These are phyloP conservation scores for Rhinogobio ventralis DNA, from an alignment of 2,797 vertebrate species.

Conservation along the genomic window DNA sequence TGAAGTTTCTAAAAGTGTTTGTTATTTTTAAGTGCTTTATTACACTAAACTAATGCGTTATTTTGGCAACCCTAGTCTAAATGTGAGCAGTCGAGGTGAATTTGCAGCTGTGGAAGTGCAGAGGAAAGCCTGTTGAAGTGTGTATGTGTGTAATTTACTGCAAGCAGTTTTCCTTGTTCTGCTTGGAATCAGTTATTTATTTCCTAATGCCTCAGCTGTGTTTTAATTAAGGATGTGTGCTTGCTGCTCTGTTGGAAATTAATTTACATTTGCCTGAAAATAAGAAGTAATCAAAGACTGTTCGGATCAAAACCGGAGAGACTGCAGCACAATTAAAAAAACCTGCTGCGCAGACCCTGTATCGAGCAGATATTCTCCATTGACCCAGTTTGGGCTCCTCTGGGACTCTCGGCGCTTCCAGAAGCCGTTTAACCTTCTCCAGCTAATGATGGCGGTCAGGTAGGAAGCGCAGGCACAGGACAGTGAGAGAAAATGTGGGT, in stretches of 20 bases:
- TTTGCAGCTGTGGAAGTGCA: neutral
- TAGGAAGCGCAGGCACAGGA: conserved; percentile 29
- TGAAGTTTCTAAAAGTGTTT: too few species aligned
- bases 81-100: neutral
- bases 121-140: neutral
- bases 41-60: neutral
- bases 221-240: conserved; percentile 38
- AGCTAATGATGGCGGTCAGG: conserved; percentile 58
- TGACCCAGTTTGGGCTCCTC: conserved; percentile 56
- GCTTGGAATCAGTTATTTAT: conserved; percentile 20
- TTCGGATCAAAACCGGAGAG: conserved; percentile 46
- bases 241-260: conserved; percentile 17
- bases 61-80: neutral
- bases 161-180: conserved; percentile 22
- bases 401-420: conserved; percentile 37
- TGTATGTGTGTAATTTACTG: neutral
- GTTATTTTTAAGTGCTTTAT: neutral
- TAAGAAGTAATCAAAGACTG: conserved; percentile 46
- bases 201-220: conserved; percentile 42
- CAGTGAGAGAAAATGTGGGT: conserved; percentile 30
- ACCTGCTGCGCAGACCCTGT: conserved; percentile 36
- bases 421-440: conserved; percentile 53
- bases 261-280: conserved; percentile 39
- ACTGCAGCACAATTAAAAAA: conserved; percentile 45
- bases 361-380: conserved; percentile 47